phyloP scores from a whole-genome alignment of 2,113 vertebrate species.

The Arvicanthis niloticus region DNA sequence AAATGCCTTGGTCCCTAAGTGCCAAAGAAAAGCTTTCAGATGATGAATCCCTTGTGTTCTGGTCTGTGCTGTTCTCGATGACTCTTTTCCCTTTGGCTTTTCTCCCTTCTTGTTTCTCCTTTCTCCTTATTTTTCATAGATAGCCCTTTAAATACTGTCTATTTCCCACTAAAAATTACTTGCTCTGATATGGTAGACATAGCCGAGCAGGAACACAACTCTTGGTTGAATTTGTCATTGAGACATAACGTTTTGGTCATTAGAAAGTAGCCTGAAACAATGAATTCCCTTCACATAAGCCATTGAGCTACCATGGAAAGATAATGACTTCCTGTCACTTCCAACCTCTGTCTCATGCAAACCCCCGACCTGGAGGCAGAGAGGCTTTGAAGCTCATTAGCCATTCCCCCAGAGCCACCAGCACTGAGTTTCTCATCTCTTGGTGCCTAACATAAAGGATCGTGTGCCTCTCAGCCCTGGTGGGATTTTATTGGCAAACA shows the following conservation, averaged over 20 bases:
- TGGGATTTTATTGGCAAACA: conserved; percentile 59
- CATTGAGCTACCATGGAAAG: conserved; percentile 74
- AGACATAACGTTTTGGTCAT: conserved; percentile 65
- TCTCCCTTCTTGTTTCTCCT: background rate
- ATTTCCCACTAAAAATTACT: conserved; percentile 47
- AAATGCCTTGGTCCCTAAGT: background rate
- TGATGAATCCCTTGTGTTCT: background rate
- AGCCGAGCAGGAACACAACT: conserved; percentile 19
- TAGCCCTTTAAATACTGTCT: background rate
- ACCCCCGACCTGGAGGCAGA: conserved; percentile 72
- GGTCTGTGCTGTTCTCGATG: background rate
- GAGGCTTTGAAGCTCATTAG: conserved; percentile 79
- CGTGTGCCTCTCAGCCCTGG: background rate
- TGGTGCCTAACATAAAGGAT: conserved; percentile 40
- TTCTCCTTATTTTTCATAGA: background rate
- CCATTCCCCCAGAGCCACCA: conserved; percentile 69
- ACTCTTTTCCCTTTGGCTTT: background rate
- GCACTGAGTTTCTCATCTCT: conserved; percentile 56
- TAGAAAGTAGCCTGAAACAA: conserved; percentile 77
- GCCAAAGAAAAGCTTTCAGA: conserved; percentile 24
- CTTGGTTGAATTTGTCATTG: conserved; percentile 71
- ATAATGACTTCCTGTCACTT: conserved; percentile 79
- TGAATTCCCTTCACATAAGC: conserved; percentile 74
- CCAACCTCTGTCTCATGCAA: conserved; percentile 66
- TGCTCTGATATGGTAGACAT: conserved; percentile 39